These are phyloP conservation scores for Xerus inauris DNA, from an alignment of 2,113 vertebrate genomes.

Conservation along the genomic window DNA sequence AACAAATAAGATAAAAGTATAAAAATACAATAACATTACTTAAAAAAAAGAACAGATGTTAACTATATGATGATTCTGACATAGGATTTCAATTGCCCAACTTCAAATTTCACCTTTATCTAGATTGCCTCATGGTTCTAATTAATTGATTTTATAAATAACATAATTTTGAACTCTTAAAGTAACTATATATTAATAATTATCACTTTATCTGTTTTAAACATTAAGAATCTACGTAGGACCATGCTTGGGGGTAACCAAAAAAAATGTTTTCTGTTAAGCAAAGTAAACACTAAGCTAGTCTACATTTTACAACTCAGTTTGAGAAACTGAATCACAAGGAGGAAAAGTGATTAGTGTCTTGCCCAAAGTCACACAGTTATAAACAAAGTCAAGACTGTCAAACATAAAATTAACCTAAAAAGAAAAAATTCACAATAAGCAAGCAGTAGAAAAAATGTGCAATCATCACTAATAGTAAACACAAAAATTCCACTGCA, in stretches of 20 bases:
- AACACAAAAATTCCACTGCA: conserved; percentile 19
- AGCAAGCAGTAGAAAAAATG: neutral
- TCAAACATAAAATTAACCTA: neutral
- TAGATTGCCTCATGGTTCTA: neutral
- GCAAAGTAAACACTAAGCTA: neutral
- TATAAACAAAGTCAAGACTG: neutral
- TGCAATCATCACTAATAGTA: neutral
- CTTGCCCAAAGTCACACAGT: neutral
- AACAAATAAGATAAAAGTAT: too few relatives aligned
- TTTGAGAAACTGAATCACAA: neutral
- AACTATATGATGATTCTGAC: neutral
- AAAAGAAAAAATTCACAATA: neutral
- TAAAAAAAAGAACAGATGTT: neutral
- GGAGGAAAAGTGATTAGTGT: neutral
- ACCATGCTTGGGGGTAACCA: neutral
- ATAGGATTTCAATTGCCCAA: neutral
- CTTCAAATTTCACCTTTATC: neutral
- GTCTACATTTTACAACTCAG: neutral
- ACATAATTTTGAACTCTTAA: neutral
- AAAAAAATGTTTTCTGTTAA: neutral
- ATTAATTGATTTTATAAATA: conserved; percentile 13
- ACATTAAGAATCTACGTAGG: neutral
- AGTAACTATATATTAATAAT: neutral
- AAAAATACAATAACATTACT: too few relatives aligned
- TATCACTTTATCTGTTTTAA: neutral